phyloP scores from a whole-genome alignment of 2,113 vertebrate genomes.

The human (Homo sapiens) region DNA sequence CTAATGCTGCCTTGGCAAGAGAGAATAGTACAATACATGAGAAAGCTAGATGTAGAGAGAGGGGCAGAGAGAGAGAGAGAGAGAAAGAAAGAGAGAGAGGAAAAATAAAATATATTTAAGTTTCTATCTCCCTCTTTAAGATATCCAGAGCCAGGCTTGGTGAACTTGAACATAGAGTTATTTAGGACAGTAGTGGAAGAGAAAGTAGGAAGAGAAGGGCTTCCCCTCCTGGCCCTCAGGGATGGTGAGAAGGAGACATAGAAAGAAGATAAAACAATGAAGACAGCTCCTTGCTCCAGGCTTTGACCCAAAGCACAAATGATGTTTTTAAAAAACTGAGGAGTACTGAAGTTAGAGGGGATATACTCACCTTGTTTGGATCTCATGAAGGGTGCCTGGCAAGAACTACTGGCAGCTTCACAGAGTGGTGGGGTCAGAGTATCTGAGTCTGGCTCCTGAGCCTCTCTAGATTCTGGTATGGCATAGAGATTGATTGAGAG shows the following conservation, averaged over 20 bases:
- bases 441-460: neutral
- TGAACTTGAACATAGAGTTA: neutral
- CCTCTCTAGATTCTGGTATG: neutral
- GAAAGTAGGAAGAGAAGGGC: neutral
- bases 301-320: neutral
- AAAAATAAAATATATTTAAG: neutral
- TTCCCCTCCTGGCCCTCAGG: neutral
- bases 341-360: neutral
- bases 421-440: neutral
- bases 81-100: neutral
- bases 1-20: neutral
- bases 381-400: fast-evolving
- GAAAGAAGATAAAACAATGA: neutral
- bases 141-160: neutral
- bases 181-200: neutral
- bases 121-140: neutral
- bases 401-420: neutral
- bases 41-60: neutral
- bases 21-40: neutral
- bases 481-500: neutral
- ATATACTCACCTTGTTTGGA: neutral
- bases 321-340: neutral
- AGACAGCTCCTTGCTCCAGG: neutral
- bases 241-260: neutral
- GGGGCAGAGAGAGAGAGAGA: no score